These are phyloP conservation scores for Hyla sarda DNA, from an alignment of 2,113 vertebrate species.

Conservation along the genomic window DNA sequence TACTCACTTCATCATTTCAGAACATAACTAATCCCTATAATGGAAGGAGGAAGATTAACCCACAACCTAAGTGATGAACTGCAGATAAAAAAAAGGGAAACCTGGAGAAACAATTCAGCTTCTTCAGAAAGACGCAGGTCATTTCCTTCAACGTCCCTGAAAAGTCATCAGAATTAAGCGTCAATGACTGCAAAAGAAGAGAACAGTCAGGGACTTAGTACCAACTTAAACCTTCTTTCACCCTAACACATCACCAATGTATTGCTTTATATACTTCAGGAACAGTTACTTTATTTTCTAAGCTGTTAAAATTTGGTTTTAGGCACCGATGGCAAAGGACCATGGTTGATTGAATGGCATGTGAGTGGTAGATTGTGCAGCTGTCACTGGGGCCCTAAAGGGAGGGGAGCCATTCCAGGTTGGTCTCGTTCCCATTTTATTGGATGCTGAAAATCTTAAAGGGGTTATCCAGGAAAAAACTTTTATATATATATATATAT, in stretches of 20 bases:
- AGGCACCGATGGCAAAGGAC: not conserved
- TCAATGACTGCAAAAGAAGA: not conserved
- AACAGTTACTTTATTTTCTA: not conserved
- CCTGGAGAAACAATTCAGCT: slow-evolving; percentile 36
- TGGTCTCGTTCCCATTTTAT: too few species aligned
- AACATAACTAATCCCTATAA: slow-evolving; percentile 42
- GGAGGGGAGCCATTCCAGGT: too few species aligned
- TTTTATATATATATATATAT: too few species aligned
- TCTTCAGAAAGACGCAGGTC: slow-evolving; percentile 12
- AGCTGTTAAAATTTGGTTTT: not conserved
- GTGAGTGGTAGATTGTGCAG: too few species aligned
- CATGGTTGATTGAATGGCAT: too few species aligned
- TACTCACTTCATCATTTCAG: slow-evolving; percentile 52
- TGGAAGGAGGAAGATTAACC: slow-evolving; percentile 34
- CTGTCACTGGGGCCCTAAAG: too few species aligned
- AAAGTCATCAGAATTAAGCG: too few species aligned
- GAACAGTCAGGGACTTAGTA: not conserved
- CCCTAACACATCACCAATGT: not conserved
- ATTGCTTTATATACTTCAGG: not conserved
- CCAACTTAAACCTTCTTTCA: not conserved
- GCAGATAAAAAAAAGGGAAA: slow-evolving; percentile 4
- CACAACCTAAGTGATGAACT: slow-evolving; percentile 28
- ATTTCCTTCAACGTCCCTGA: not conserved
- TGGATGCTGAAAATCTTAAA: too few species aligned
- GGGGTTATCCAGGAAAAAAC: too few species aligned